Conservation (phyloP, 2,888 invertebrate genomes). For the Enchytraeus crypticus region DNA sequence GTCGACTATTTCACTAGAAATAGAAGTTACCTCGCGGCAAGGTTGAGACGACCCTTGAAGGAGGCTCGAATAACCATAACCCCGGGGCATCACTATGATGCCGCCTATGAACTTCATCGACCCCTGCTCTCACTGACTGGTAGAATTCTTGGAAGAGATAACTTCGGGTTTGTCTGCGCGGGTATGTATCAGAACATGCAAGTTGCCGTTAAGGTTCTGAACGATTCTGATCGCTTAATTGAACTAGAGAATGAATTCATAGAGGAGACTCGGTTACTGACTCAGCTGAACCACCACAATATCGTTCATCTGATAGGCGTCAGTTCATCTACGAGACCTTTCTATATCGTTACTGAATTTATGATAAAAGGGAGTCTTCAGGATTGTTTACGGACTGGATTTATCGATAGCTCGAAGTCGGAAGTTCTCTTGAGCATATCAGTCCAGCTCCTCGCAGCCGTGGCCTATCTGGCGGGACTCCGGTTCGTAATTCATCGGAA, state of each 20-base stretch:
- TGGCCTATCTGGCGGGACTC: constrained; percentile 24
- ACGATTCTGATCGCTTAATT: constrained; percentile 13
- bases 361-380: constrained; percentile 21
- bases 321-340: constrained; percentile 20
- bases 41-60: constrained; percentile 24
- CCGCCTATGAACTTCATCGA: constrained; percentile 20
- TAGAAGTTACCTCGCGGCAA: constrained; percentile 22
- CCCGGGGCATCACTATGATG: constrained; percentile 26
- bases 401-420: constrained; percentile 16
- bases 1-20: constrained; percentile 26
- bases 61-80: constrained; percentile 21
- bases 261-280: constrained; percentile 23
- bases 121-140: constrained; percentile 18
- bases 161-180: constrained; percentile 27
- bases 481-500: constrained; percentile 27
- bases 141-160: constrained; percentile 23
- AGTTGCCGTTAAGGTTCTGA: constrained; percentile 27
- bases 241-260: constrained; percentile 27
- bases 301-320: constrained; percentile 24
- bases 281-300: constrained; percentile 23
- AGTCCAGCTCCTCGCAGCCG: constrained; percentile 24
- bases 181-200: constrained; percentile 19
- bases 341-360: constrained; percentile 23
- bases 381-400: constrained; percentile 19
- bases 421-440: constrained; percentile 24